phyloP scores from a whole-genome alignment of 2,888 invertebrate genomes.

The Rosalia funebris region DNA sequence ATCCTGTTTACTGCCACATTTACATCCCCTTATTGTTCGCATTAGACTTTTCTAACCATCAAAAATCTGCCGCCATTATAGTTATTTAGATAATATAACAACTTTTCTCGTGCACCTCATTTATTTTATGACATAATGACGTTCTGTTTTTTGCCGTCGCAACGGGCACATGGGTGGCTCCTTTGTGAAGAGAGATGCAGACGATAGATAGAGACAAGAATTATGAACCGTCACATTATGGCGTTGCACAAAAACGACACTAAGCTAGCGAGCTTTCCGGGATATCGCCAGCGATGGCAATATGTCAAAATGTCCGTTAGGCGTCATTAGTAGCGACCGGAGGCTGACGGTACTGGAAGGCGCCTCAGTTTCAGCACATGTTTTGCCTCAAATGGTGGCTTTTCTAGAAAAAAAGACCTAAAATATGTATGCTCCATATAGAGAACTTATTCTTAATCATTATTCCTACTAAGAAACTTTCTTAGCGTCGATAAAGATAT shows the following conservation, averaged over 20 bases:
- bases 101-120: slow-evolving; percentile 41
- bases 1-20: neutral
- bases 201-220: slow-evolving; percentile 43
- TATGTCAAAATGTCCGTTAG: slow-evolving; percentile 49
- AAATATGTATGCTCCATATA: too few relatives aligned
- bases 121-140: slow-evolving; percentile 46
- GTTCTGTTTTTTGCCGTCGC: slow-evolving; percentile 39
- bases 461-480: too few relatives aligned
- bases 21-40: neutral
- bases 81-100: slow-evolving; percentile 40
- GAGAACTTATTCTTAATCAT: too few relatives aligned
- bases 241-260: slow-evolving; percentile 26
- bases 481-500: too few relatives aligned
- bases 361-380: too few relatives aligned
- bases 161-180: slow-evolving; percentile 27
- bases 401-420: too few relatives aligned
- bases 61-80: slow-evolving; percentile 4
- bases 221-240: slow-evolving; percentile 38
- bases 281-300: slow-evolving; percentile 28
- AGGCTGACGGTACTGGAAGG: too few relatives aligned
- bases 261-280: slow-evolving; percentile 8
- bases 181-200: slow-evolving; percentile 41
- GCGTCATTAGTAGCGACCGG: slow-evolving; percentile 45
- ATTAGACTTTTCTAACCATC: too few relatives aligned
- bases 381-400: too few relatives aligned